Evolutionary conservation across 2,888 invertebrate species (phyloP).

Genomic region (Diaperis boleti): DNA sequence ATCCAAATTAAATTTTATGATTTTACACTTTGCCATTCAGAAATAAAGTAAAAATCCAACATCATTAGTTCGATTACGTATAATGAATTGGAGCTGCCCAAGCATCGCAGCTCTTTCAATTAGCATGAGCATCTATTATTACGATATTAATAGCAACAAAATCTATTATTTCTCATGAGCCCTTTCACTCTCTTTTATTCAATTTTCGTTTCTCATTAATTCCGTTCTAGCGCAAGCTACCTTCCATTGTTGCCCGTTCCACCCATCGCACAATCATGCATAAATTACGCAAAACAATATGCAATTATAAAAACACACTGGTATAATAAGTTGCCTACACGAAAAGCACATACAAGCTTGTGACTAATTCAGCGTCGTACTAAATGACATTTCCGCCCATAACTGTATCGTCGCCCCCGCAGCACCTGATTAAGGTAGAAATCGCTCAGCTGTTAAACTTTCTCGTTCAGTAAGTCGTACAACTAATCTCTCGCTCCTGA

Average conservation of each 20-base stretch:
- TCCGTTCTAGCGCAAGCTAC: neutral
- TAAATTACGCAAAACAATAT: slow-evolving; percentile 38
- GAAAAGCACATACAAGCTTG: neutral
- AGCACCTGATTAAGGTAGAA: slow-evolving; percentile 36
- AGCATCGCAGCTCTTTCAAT: slow-evolving; percentile 2
- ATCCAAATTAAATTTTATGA: neutral
- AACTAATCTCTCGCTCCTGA: slow-evolving; percentile 18
- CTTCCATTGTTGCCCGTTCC: slow-evolving; percentile 13
- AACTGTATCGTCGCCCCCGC: slow-evolving; percentile 37
- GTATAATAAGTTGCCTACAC: slow-evolving; percentile 45
- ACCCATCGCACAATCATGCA: slow-evolving; percentile 24
- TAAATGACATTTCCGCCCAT: slow-evolving; percentile 31
- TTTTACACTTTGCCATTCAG: neutral
- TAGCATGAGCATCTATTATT: neutral
- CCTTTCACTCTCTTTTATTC: neutral
- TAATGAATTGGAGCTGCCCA: too few relatives aligned
- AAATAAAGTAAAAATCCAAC: too few relatives aligned
- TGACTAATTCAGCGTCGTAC: slow-evolving; percentile 22
- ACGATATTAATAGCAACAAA: neutral
- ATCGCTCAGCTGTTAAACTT: slow-evolving; percentile 20
- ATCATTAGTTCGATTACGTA: neutral
- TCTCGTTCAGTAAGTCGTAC: slow-evolving; percentile 27
- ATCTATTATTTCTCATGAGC: neutral
- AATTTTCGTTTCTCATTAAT: slow-evolving; percentile 6
- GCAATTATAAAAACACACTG: slow-evolving; percentile 39